These are phyloP conservation scores for Antheraea yamamai DNA, from an alignment of 2,888 invertebrate genomes.

Conservation along the genomic window DNA sequence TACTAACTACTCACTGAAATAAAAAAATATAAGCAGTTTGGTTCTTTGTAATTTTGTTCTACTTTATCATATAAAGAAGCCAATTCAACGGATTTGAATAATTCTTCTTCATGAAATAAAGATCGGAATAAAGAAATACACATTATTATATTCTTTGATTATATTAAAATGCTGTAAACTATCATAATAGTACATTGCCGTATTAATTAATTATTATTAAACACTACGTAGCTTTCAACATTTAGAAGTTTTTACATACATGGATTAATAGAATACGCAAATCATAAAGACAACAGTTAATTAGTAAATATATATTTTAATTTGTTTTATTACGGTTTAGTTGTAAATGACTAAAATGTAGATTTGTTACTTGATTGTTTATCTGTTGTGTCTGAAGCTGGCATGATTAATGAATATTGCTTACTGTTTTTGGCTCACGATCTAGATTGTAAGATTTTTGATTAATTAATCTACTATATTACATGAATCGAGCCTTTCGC, in stretches of 20 bases:
- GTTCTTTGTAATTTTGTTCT: neutral
- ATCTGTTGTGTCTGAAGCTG: slow-evolving; percentile 15
- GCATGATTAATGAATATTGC: slow-evolving; percentile 22
- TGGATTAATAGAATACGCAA: neutral
- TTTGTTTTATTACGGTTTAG: neutral
- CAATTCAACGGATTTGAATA: too few species aligned
- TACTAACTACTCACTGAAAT: neutral
- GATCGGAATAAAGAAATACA: too few species aligned
- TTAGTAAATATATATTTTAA: neutral
- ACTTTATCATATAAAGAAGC: neutral
- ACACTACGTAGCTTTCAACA: too few species aligned
- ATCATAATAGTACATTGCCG: too few species aligned
- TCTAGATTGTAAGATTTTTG: slow-evolving; percentile 18
- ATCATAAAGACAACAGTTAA: neutral
- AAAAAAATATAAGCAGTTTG: neutral
- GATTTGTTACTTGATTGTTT: slow-evolving; percentile 18
- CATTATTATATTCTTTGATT: too few species aligned
- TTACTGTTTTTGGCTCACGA: slow-evolving; percentile 22
- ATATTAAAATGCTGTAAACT: too few species aligned
- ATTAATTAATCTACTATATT: slow-evolving; percentile 24
- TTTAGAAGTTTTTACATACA: too few species aligned
- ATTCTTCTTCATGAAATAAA: too few species aligned
- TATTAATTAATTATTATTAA: too few species aligned
- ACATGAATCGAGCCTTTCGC: slow-evolving; percentile 20
- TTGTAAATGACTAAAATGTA: neutral